These are phyloP conservation scores for Drosophila burlai DNA, from an alignment of 1,140 invertebrate species.

Conservation along the genomic window DNA sequence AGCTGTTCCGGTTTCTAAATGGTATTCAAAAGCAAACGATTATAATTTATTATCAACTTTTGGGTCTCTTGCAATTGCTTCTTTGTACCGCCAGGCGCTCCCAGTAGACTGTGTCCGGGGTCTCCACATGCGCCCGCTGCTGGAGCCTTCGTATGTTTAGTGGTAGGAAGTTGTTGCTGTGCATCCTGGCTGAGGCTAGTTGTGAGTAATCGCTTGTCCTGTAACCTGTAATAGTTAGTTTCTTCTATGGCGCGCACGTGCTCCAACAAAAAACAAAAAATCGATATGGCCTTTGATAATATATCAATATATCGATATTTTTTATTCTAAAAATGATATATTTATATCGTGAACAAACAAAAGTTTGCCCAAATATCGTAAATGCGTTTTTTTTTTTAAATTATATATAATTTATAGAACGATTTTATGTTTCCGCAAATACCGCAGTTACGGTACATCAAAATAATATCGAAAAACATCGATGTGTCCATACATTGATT, in stretches of 20 bases:
- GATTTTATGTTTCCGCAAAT: too few species aligned
- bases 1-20: constrained; percentile 92
- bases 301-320: too few species aligned
- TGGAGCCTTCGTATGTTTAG: constrained; percentile 90
- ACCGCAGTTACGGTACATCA: too few species aligned
- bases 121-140: constrained; percentile 89
- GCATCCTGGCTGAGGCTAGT: constrained; percentile 56
- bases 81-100: constrained; percentile 89
- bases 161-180: constrained; percentile 88
- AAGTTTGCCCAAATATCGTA: too few species aligned
- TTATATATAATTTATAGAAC: too few species aligned
- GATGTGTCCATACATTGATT: too few species aligned
- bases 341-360: too few species aligned
- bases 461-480: too few species aligned
- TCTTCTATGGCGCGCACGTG: constrained; percentile 40
- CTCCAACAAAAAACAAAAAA: background rate
- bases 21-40: constrained; percentile 48
- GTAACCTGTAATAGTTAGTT: background rate
- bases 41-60: background rate
- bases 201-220: background rate
- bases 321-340: too few species aligned
- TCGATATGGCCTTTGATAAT: too few species aligned
- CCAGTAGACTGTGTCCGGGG: constrained; percentile 93
- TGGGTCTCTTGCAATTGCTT: background rate
- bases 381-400: too few species aligned